Base-by-base conservation (phyloP, 2,888 invertebrate genomes). In the Ophraella communa region DNA sequence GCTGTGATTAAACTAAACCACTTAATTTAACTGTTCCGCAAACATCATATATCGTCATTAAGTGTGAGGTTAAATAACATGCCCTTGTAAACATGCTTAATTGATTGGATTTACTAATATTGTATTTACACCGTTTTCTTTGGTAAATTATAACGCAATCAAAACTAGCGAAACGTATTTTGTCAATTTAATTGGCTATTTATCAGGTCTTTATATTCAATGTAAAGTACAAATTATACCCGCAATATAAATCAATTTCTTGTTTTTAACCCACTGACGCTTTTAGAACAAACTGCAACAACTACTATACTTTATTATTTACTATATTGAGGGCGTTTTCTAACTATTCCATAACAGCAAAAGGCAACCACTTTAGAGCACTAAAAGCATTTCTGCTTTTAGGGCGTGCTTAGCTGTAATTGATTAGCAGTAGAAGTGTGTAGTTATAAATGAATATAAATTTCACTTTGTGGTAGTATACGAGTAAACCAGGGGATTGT, bases 291-390 rank as follows among this genome's bases (percentile, higher is more conserved):
- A 39, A 39, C 7, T 14, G 2, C 17, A 14, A 39, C 35, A 35
- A 35, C 14, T 35, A 35, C n/a, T 14, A 14, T 49, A 23, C 49
- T n/a, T 49, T 27, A 49, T 23, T 49, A 49, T n/a, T 24, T 27
- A 24, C 23, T 49, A 24, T 49, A 10, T 17, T n/a, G 21, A 23
- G 14, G 24, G 23, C 49, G 24, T 24, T 49, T 49, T 49, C 23
- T 23, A 49, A 49, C 24, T 49, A 24, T 49, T 49, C 27, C 49
- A 10, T 14, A 27, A 21, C 27, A 49, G 27, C 49, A 23, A 49
- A 49, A 49, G 49, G 23, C n/a, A 49, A 24, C 10, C 49, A 49
- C 49, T 49, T 49, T n/a, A n/a, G 23, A 27, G 49, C 49, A 27
- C 8, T 49, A 27, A 49, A 18, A 49, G 49, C 24, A 27, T 49